phyloP scores from a whole-genome alignment of 2,113 vertebrate species.

The Lonchura striata region DNA sequence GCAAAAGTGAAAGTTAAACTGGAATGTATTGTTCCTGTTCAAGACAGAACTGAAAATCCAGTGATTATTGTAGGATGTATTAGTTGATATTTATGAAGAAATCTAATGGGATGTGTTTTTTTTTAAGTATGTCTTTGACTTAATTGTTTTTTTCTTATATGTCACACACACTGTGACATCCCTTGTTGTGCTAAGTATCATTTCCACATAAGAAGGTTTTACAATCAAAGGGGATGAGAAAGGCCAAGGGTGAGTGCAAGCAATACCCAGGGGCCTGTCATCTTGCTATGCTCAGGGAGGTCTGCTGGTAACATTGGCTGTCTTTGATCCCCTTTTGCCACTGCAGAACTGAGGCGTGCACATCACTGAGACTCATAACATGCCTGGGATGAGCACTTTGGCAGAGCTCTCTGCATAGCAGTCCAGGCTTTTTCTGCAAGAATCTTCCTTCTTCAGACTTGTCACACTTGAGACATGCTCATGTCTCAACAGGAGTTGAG shows the following conservation, averaged over 20 bases:
- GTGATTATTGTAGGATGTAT: neutral
- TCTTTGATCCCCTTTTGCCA: neutral
- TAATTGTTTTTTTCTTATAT: neutral
- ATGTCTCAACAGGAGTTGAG: neutral
- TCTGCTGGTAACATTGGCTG: neutral
- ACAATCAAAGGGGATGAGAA: neutral
- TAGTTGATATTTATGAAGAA: neutral
- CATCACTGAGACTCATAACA: neutral
- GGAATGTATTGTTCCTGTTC: neutral
- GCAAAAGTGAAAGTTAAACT: neutral
- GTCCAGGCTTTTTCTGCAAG: neutral
- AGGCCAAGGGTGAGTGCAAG: neutral
- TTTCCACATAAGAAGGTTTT: neutral
- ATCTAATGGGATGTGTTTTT: neutral
- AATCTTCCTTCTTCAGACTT: neutral
- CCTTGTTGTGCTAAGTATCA: neutral
- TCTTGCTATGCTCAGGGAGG: neutral
- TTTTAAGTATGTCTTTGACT: neutral
- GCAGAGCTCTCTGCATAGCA: neutral
- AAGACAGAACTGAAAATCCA: neutral
- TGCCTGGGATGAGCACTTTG: accelerated
- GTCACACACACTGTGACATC: neutral
- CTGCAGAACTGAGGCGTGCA: neutral
- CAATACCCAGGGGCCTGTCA: neutral
- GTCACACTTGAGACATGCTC: neutral